Evolutionary conservation across 2,113 vertebrate species (phyloP).

Genomic region (Saimiri boliviensis): DNA sequence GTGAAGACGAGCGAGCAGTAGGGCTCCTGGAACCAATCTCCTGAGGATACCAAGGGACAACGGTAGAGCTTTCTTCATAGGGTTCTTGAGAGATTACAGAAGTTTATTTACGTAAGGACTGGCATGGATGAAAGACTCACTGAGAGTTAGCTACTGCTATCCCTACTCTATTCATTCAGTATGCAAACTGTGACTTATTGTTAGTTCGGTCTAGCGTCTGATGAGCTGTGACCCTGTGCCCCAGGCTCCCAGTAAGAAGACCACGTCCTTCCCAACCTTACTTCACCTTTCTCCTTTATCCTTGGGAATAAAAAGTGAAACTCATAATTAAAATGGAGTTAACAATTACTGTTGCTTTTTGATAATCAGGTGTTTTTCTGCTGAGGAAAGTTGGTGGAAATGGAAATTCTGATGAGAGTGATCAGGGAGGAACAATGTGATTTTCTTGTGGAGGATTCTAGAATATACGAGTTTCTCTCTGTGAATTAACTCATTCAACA

Average conservation of each 20-base stretch:
- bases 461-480: not conserved
- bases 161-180: rapidly evolving
- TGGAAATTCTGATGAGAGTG: not conserved
- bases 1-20: not conserved
- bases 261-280: rapidly evolving
- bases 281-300: not conserved
- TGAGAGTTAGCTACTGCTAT: no score
- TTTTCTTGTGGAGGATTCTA: not conserved
- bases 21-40: not conserved
- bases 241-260: not conserved
- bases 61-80: not conserved
- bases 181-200: rapidly evolving
- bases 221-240: rapidly evolving
- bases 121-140: not conserved
- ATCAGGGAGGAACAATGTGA: not conserved
- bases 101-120: rapidly evolving
- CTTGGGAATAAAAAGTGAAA: not conserved
- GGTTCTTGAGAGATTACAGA: not conserved
- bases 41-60: not conserved
- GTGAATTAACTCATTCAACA: not conserved
- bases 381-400: not conserved
- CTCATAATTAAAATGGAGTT: not conserved
- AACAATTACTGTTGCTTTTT: not conserved
- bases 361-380: not conserved
- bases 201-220: rapidly evolving